Evolutionary conservation across 2,113 vertebrate genomes (phyloP).

Genomic region (Isichthys henryi): DNA sequence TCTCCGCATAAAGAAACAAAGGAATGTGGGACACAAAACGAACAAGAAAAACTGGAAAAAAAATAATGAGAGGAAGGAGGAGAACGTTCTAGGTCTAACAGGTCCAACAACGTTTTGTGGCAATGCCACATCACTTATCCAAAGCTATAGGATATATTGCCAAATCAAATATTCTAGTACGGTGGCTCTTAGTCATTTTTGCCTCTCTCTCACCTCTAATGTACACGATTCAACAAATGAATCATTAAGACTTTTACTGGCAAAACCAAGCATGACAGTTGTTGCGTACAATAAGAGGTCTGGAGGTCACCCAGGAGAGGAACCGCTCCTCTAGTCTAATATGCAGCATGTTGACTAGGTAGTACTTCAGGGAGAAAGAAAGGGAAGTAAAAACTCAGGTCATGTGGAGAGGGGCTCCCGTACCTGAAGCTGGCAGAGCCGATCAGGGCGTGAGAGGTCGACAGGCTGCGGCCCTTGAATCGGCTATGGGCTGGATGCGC

Average conservation of each 20-base stretch:
- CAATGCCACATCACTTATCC: neutral
- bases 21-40: neutral
- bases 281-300: neutral
- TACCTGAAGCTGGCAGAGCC: constrained; percentile 80
- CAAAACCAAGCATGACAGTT: neutral
- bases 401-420: neutral
- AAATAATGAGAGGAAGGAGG: neutral
- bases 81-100: neutral
- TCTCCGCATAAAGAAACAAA: neutral
- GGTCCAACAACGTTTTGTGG: neutral
- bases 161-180: neutral
- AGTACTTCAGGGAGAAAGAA: neutral
- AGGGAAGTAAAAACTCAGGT: neutral
- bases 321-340: neutral
- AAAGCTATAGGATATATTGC: neutral
- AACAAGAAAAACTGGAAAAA: neutral
- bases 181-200: neutral
- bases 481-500: constrained; percentile 60
- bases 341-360: neutral
- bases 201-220: neutral
- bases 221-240: neutral
- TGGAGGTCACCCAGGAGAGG: neutral
- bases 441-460: constrained; percentile 52
- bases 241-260: neutral
- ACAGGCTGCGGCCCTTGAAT: constrained; percentile 78